Evolutionary conservation across 2,113 vertebrate genomes (phyloP).

Genomic region (Lophius piscatorius): DNA sequence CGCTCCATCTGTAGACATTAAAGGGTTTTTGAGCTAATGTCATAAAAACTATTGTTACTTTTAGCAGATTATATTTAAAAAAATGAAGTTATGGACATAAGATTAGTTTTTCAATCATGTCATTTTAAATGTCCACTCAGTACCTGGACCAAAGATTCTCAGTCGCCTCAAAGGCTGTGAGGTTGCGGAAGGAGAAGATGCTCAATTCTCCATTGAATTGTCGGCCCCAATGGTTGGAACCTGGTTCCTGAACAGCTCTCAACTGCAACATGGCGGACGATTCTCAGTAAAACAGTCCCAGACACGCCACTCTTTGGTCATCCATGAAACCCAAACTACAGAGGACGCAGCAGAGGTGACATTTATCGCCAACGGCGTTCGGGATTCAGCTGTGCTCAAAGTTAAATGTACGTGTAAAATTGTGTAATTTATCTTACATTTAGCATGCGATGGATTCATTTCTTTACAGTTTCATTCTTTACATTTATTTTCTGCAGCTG

Average conservation of each 20-base stretch:
- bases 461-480: not conserved
- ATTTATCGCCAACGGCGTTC: constrained; percentile 83
- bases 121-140: no score
- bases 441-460: not conserved
- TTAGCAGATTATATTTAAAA: no score
- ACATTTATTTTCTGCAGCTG: constrained; percentile 54
- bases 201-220: constrained; percentile 84
- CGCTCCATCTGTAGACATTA: no score
- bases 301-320: constrained; percentile 78
- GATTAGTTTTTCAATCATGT: no score
- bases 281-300: constrained; percentile 69
- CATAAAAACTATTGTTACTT: no score
- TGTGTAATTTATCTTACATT: not conserved
- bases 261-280: constrained; percentile 72
- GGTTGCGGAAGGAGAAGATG: constrained; percentile 82
- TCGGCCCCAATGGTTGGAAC: constrained; percentile 81
- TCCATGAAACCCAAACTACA: constrained; percentile 55
- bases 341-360: constrained; percentile 83
- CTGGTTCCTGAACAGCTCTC: constrained; percentile 87
- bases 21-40: no score
- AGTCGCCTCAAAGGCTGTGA: constrained; percentile 70
- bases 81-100: no score
- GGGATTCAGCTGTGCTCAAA: constrained; percentile 81
- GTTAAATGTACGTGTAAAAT: constrained; percentile 82
- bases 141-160: constrained; percentile 84